A percentile compares a stretch with the other conserved stretches of the same genome.
phyloP scores from a whole-genome alignment of 35 echinoderm and acorn worm species.

The Apostichopus parvimensis region DNA sequence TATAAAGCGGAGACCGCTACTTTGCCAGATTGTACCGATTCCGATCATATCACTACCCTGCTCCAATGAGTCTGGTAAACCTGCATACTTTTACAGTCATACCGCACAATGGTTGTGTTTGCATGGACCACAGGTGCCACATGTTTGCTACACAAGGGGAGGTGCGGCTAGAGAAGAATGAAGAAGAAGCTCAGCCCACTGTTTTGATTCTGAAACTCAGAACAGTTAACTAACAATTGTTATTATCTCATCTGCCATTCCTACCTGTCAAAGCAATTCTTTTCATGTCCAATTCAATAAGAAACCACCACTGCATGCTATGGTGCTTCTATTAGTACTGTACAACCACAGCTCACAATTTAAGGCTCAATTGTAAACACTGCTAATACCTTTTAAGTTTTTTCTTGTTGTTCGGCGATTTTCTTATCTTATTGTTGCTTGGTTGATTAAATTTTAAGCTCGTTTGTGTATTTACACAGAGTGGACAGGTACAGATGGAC shows the following conservation, averaged over 20 bases:
- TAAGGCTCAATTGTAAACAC: not conserved
- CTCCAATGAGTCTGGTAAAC: too few species aligned
- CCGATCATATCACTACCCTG: too few species aligned
- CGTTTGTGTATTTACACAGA: not conserved
- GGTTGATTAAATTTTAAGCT: not conserved
- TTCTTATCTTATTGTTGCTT: not conserved
- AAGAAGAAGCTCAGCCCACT: not conserved
- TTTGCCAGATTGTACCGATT: too few species aligned
- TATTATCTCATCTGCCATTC: not conserved
- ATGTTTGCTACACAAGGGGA: not conserved
- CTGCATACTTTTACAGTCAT: too few species aligned
- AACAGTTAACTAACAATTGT: constrained; percentile 5
- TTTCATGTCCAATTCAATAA: not conserved
- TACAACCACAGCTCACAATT: not conserved
- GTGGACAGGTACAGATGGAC: too few species aligned
- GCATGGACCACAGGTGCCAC: not conserved
- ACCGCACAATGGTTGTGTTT: not conserved
- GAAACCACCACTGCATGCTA: too few species aligned
- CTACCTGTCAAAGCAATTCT: not conserved
- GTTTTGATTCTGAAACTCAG: not conserved
- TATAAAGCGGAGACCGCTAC: too few species aligned
- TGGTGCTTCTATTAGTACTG: too few species aligned
- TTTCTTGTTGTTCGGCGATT: not conserved
- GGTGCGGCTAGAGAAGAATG: not conserved
- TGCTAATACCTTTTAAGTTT: too few species aligned